These are phyloP conservation scores for Dendrophyllia cribrosa DNA, from an alignment of 64 coral and sea anemone genomes.

Conservation along the genomic window DNA sequence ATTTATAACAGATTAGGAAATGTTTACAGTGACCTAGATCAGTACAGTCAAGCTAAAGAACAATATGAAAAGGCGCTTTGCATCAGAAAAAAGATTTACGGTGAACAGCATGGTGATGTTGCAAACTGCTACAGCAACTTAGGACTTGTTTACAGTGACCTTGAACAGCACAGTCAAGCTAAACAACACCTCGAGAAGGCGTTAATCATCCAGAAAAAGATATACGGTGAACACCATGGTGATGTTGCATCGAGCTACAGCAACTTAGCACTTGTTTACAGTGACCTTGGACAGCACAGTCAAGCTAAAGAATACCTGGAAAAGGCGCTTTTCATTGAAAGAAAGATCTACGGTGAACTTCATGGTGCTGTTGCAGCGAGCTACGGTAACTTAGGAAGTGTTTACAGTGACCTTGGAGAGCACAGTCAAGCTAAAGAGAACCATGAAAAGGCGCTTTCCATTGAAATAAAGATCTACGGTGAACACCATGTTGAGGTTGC, in stretches of 20 bases:
- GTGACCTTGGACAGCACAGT: neutral
- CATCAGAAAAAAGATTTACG: neutral
- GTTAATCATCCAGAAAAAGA: neutral
- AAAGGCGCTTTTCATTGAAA: too few species aligned
- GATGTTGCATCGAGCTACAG: neutral
- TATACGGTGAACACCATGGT: neutral
- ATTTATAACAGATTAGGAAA: neutral
- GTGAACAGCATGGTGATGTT: neutral
- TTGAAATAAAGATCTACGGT: too few species aligned
- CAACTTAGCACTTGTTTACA: neutral
- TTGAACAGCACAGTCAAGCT: neutral
- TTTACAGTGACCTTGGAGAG: neutral
- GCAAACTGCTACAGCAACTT: neutral
- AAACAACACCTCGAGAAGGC: neutral
- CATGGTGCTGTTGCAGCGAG: too few species aligned
- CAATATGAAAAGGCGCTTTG: neutral
- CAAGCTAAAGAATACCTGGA: too few species aligned
- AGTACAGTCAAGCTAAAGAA: slow-evolving; percentile 23
- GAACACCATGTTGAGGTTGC: too few species aligned
- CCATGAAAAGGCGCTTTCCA: too few species aligned
- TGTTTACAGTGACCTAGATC: neutral
- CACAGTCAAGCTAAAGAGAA: too few species aligned
- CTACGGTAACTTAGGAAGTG: too few species aligned
- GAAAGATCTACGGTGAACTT: too few species aligned
- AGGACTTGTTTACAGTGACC: neutral